Base-by-base conservation (phyloP, 2,888 invertebrate species). In the Pachymerium ferrugineum region DNA sequence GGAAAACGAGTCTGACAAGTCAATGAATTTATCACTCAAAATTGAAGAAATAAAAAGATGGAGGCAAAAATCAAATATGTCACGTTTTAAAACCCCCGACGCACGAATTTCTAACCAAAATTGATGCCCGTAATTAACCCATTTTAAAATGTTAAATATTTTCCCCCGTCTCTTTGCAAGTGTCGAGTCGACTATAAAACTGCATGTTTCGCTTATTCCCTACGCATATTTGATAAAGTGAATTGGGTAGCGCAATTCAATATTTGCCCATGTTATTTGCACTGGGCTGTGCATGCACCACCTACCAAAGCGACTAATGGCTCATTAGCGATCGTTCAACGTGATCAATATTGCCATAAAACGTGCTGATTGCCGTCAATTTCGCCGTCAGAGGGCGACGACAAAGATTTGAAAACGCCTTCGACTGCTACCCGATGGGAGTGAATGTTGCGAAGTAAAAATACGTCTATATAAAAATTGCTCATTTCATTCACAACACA, bases 21-120 rank as follows among this genome's bases (percentile, higher is more conserved):
- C 47, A 54, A 54, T 54, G 47, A 54, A 54, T 54, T 54, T 54
- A 54, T 54, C 22, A 54, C 47, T 54, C 47, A 54, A 54, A 54
- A 54, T 22, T 19, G 10, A 10, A 16, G 33, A 2, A 10, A 54
- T 10, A 54, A 47, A 19, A 19, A 19, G 4, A 10, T 22, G 16
- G 16, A 54, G 1, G 47, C n/a, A n/a, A 54, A 54, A 8, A 5
- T 3, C 16, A 54, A 54, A 54, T 19, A 54, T 54, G 16, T 47
- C 47, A 54, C 3, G n/a, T n/a, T n/a, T n/a, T n/a, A n/a, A n/a
- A n/a, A n/a, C n/a, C n/a, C n/a, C n/a, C n/a, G n/a, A n/a, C n/a
- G n/a, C n/a, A n/a, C n/a, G n/a, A n/a, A n/a, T n/a, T n/a, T n/a
- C n/a, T n/a, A 8, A 47, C 16, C 10, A 3, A 47, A 14, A 47